Evolutionary conservation across 53 echinoderm and acorn worm species (phyloP).

Genomic region (Henricia sp.): DNA sequence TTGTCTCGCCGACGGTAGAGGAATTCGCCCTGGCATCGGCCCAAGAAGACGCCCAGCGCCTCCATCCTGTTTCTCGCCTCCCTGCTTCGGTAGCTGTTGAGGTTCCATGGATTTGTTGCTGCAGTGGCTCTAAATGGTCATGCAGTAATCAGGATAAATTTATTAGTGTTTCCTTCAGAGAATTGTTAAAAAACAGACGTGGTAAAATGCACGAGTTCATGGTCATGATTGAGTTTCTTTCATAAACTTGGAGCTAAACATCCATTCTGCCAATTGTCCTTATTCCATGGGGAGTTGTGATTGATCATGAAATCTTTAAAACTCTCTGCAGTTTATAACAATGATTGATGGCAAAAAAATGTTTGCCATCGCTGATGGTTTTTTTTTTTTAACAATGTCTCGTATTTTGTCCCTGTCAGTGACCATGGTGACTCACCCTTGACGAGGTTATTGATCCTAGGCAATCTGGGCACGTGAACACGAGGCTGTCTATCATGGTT

Average conservation of each 20-base stretch:
- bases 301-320: too few species aligned
- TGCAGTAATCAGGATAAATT: background rate
- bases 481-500: conserved; percentile 69
- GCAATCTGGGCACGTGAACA: conserved; percentile 12
- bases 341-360: too few species aligned
- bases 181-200: too few species aligned
- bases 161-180: background rate
- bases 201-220: too few species aligned
- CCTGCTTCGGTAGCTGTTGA: conserved; percentile 42
- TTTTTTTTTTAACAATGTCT: too few species aligned
- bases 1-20: conserved; percentile 9
- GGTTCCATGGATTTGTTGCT: conserved; percentile 28
- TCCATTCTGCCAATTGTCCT: too few species aligned
- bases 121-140: conserved; percentile 18
- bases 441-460: conserved; percentile 60
- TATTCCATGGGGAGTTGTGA: too few species aligned
- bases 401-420: too few species aligned
- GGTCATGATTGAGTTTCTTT: too few species aligned
- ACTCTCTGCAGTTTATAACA: too few species aligned
- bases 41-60: conserved; percentile 80
- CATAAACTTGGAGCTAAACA: too few species aligned
- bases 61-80: conserved; percentile 9
- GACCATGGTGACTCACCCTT: conserved; percentile 55
- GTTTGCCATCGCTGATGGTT: too few species aligned
- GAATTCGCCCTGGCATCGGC: conserved; percentile 68